phyloP scores from a whole-genome alignment of 2,797 vertebrate species.

The Cryptoblepharus egeriae region DNA sequence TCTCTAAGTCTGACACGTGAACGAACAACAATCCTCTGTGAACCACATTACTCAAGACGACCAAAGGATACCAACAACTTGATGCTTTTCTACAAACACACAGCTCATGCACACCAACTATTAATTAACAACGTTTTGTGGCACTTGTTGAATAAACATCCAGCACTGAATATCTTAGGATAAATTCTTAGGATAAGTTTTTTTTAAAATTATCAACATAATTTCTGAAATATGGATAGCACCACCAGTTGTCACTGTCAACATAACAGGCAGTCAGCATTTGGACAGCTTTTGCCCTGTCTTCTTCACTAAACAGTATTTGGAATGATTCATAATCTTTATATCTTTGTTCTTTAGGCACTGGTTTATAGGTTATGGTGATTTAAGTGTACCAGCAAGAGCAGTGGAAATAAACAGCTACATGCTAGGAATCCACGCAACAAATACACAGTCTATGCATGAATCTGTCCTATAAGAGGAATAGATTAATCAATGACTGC shows the following conservation, averaged over 20 bases:
- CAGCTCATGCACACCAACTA: not conserved
- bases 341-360: conserved; percentile 39
- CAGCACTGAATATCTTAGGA: conserved; percentile 18
- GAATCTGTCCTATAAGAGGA: not conserved
- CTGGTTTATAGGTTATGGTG: conserved; percentile 22
- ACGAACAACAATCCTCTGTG: conserved; percentile 18
- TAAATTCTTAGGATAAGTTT: conserved; percentile 22
- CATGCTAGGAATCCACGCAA: conserved; percentile 6
- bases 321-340: conserved; percentile 14
- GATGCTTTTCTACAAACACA: conserved; percentile 51
- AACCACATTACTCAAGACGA: conserved; percentile 26
- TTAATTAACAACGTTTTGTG: not conserved
- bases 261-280: conserved; percentile 23
- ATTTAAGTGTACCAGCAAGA: not conserved
- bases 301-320: conserved; percentile 14
- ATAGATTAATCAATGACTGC: not conserved
- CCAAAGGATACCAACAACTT: not conserved
- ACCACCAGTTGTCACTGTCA: not conserved
- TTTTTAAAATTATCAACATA: not conserved
- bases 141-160: conserved; percentile 39
- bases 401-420: conserved; percentile 11
- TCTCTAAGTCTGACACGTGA: conserved; percentile 17
- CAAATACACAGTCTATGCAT: not conserved
- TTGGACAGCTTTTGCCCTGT: not conserved
- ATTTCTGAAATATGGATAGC: conserved; percentile 16